Percentiles rank a stretch among this genome's conserved stretches.
Evolutionary conservation across 2,113 vertebrate genomes (phyloP).

Genomic region (Pollimyrus isidori): DNA sequence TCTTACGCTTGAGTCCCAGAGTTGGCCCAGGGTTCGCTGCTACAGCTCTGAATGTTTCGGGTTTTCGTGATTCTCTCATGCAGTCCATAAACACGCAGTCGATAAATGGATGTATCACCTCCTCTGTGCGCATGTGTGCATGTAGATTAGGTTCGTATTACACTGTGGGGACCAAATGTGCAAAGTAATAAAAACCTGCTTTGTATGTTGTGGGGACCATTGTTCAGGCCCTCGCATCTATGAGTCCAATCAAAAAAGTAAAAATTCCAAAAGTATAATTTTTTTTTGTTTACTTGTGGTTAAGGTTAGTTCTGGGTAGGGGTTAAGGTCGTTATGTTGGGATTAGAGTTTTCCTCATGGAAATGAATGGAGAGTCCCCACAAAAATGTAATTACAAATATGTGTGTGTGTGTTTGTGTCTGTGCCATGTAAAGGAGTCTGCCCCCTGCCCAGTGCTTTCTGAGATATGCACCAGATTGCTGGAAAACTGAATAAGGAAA

Average conservation of each 20-base stretch:
- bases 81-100: not conserved
- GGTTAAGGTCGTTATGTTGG: too few relatives aligned
- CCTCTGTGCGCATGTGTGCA: not conserved
- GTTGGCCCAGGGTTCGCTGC: not conserved
- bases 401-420: not conserved
- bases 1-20: not conserved
- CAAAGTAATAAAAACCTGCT: not conserved
- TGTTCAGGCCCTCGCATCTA: too few relatives aligned
- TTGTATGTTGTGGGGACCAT: not conserved
- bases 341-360: too few relatives aligned
- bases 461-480: not conserved
- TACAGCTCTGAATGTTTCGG: not conserved
- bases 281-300: too few relatives aligned
- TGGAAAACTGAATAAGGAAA: not conserved
- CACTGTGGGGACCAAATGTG: too few relatives aligned
- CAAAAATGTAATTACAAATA: too few relatives aligned
- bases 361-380: too few relatives aligned
- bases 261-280: too few relatives aligned
- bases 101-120: not conserved
- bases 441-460: not conserved
- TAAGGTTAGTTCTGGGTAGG: too few relatives aligned
- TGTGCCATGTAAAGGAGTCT: not conserved
- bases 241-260: too few relatives aligned
- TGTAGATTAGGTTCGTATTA: too few relatives aligned
- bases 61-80: not conserved